These are phyloP conservation scores for Platichthys stellatus DNA, from an alignment of 2,113 vertebrate genomes.

Conservation along the genomic window DNA sequence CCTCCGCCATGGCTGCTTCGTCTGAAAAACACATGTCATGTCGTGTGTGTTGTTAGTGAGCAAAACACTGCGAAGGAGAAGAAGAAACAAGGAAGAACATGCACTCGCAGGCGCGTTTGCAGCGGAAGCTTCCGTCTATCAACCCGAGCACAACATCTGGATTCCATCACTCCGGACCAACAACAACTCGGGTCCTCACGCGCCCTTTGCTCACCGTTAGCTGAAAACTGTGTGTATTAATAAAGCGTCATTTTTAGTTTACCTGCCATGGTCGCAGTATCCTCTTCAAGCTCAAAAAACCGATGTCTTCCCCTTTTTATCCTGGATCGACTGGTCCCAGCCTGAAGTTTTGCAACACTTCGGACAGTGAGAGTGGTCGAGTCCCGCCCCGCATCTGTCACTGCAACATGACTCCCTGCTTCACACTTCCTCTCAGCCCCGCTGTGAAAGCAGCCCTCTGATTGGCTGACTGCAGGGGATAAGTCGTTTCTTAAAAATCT, in stretches of 20 bases:
- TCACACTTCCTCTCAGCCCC: not conserved
- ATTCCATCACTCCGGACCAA: constrained; percentile 19
- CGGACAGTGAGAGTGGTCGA: not conserved
- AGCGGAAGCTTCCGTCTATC: not conserved
- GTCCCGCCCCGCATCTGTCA: constrained; percentile 22
- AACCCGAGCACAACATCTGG: constrained; percentile 37
- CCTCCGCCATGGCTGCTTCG: constrained; percentile 25
- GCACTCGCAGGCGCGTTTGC: not conserved
- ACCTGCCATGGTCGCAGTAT: constrained; percentile 47
- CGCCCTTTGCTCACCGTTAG: not conserved
- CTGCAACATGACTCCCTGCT: constrained; percentile 29
- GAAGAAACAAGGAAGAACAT: no score
- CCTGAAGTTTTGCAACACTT: constrained; percentile 24
- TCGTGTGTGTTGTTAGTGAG: not conserved
- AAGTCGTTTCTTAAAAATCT: no score
- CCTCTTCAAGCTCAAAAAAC: fast-evolving
- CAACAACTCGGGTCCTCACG: not conserved
- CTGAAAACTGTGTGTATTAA: no score
- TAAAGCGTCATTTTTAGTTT: not conserved
- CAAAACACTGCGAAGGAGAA: no score
- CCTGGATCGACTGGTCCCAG: not conserved
- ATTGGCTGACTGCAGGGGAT: not conserved
- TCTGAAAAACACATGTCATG: constrained; percentile 31
- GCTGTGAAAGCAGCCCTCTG: no score
- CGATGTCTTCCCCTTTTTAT: not conserved